Evolutionary conservation across 2,797 vertebrate genomes (phyloP), one percentile per base, ranked within the genome.

Genomic region (Pangasius krempfi): DNA sequence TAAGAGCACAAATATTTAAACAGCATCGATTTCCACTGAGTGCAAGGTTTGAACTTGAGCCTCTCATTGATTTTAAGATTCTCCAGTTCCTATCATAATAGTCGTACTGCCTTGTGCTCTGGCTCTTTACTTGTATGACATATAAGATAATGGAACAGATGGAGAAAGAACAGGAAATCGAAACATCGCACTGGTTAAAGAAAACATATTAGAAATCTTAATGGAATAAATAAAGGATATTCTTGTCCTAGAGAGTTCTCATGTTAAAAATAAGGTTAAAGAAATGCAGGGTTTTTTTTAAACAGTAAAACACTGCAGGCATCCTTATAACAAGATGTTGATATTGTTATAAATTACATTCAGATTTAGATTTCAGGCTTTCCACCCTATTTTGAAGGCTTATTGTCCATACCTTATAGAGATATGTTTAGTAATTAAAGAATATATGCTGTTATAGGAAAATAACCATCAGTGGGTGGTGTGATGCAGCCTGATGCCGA

Each of bases 31-130:
- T 92, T 90, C 37, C 75, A 50, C 64, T 86, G 66, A 90, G 89
- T 85, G 88, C 89, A 72, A 64, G 76, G 78, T 89, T 89, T 91
- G 68, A 92, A 90, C 81, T 64, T 88, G 68, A 90, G 88, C 79
- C 78, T 68, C 52, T 89, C 52, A 84, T 89, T 85, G n/a, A 66
- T 84, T 91, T 70, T 62, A 86, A 85, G 37, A 84, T 89, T 60
- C 66, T 88, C n/a, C 7, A 25, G 86, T 88, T 89, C 82, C 89
- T 88, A 80, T 89, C 40, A 91, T 89, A 90, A 91, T 66, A 87
- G 81, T 66, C 58, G 25, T 52, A 84, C 84, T 83, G 64, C 64
- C 30, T 60, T 81, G 84, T 72, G 70, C n/a, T 18, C 68, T 47
- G 50, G 25, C 33, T 86, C 66, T 87, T 90, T 79, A 87, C 54